Evolutionary conservation across 2,113 vertebrate genomes (phyloP), one percentile per base, ranked within the genome.

Genomic region (Phaethornis superciliosus): DNA sequence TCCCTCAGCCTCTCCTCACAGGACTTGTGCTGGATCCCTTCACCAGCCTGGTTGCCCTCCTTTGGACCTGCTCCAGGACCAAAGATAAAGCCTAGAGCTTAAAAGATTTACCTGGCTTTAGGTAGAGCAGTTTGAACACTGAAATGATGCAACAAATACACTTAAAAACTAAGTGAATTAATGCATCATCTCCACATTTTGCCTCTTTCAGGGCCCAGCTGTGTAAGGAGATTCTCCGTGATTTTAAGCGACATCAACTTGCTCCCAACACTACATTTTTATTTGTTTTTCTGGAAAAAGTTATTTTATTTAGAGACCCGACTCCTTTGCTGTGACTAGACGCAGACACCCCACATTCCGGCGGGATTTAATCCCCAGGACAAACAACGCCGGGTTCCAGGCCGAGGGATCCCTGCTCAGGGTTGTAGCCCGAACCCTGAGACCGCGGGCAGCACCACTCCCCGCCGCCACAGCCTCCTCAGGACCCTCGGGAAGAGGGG

Each of bases 231-330:
- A 49, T 26, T 55, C 40, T 80, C 24, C 2, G 4, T 8, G 63
- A 65, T 40, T 68, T 60, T 8, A 35, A 35, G 51, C 2, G 7
- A 33, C 42, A 72, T 2, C 70, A 10, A 10, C 30, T 49, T 23
- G 62, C 64, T 20, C 3, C n/a, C 47, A 23, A 3, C 6, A 4
- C 21, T 12, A 9, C 26, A 19, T 5, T 13, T 64, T 20, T 21
- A 19, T 33, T 7, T 3, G 6, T 3, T 10, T 20, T 33, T 14
- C 35, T n/a, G 14, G 54, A 51, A 51, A 51, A 32, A 1, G 26
- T 19, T 26, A 9, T n/a, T 30, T 30, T 32, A 1, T 30, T 46
- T 3, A 28, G 32, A n/a, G 18, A 22, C 15, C 4, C 0, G 9
- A 9, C 23, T 42, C 30, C 52, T 60, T 6, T 14, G 26, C n/a